Base-by-base conservation (phyloP, 2,888 invertebrate genomes). In the Cataglyphis cursor region DNA sequence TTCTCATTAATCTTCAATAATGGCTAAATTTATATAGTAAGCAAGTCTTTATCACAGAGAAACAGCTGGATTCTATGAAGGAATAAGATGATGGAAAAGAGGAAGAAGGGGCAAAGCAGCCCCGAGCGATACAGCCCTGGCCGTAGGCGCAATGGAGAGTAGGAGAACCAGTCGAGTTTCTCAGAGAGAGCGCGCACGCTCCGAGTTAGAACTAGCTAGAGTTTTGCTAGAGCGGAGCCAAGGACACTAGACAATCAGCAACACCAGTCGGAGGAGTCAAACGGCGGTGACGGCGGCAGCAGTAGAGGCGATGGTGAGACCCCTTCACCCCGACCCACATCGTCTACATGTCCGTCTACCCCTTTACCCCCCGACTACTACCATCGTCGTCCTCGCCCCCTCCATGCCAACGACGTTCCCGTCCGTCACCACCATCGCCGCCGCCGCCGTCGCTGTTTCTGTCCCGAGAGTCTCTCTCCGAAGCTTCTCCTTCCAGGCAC, bases 311-410 rank as follows among this genome's bases (percentile, higher is more conserved):
- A 80, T 78, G 83, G 80, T 68, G 85, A 78, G 84, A 89, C 88
- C 92, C 91, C 92, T 91, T 92, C 82, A 88, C 91, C 90, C 91
- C 92, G 91, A 90, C 86, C 90, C 92, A 91, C 91, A 90, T 90
- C 86, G 87, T 86, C 87, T 84, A 84, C 84, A 85, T 85, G 84
- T 70, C 68, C 75, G 83, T 83, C 85, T 85, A 85, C 84, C 84
- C 83, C 59, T 21, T 61, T 64, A 41, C 73, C 54, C 81, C 59
- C 48, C 51, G 74, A 72, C 44, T 68, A 51, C 66, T 76, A 68
- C 54, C 76, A 41, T 54, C 84, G 66, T 81, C 85, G 68, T 83
- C 89, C 83, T 87, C 85, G 84, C 72, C 85, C 82, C 88, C 68
- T 64, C 86, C 64, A 76, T 87, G 61, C 85, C 87, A 82, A 80